phyloP scores from a whole-genome alignment of 2,888 invertebrate species.

The Trichopria drosophilae region DNA sequence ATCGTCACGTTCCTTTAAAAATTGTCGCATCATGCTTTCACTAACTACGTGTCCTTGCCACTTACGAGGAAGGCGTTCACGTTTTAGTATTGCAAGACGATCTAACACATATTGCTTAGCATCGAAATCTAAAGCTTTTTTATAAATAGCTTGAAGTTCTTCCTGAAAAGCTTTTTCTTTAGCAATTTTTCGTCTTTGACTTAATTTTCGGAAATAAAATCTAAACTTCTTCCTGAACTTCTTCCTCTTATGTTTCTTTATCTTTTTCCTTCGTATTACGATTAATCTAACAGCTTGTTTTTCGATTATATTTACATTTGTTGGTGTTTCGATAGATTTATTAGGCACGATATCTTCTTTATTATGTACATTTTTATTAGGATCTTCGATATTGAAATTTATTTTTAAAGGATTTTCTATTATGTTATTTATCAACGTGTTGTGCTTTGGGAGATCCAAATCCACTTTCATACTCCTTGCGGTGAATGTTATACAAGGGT shows the following conservation, averaged over 20 bases:
- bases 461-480: constrained; percentile 41
- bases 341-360: constrained; percentile 57
- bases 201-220: constrained; percentile 72
- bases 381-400: constrained; percentile 45
- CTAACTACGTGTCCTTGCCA: constrained; percentile 69
- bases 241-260: constrained; percentile 83
- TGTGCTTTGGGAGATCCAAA: constrained; percentile 37
- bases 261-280: constrained; percentile 78
- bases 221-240: constrained; percentile 81
- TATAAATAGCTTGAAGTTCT: constrained; percentile 69
- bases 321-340: constrained; percentile 62
- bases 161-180: constrained; percentile 81
- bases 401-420: constrained; percentile 43
- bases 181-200: constrained; percentile 68
- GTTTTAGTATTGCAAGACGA: constrained; percentile 66
- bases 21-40: constrained; percentile 68
- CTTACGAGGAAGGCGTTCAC: constrained; percentile 63
- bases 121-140: constrained; percentile 74
- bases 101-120: constrained; percentile 72
- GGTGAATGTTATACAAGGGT: constrained; percentile 33
- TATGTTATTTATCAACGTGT: constrained; percentile 33
- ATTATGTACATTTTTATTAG: constrained; percentile 32
- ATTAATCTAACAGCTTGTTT: constrained; percentile 75
- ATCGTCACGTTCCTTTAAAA: constrained; percentile 66
- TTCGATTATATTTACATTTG: constrained; percentile 59